Evolutionary conservation across 2,888 invertebrate genomes (phyloP).

Genomic region (Meiosimyza platycephala): DNA sequence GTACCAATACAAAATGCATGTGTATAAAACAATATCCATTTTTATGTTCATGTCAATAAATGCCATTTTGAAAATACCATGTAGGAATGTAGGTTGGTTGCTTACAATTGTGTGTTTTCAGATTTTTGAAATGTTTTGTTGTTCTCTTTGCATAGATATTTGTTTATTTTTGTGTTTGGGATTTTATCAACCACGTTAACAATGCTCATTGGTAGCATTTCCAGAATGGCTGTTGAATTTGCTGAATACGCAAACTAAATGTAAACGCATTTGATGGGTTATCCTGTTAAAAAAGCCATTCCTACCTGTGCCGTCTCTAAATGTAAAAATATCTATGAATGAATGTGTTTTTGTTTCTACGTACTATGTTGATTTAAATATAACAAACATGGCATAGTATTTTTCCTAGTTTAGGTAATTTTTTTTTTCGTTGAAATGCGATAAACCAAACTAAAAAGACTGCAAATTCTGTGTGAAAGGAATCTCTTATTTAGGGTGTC

Average conservation of each 20-base stretch:
- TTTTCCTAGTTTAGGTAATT: slow-evolving; percentile 1
- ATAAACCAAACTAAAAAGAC: slow-evolving; percentile 10
- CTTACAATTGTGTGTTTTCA: too few species aligned
- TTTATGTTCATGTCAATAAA: slow-evolving; percentile 22
- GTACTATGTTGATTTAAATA: neutral
- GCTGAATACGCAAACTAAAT: slow-evolving; percentile 19
- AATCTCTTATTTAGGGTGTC: neutral
- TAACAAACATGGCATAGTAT: slow-evolving; percentile 15
- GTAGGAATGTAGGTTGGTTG: neutral
- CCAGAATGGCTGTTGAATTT: slow-evolving; percentile 2
- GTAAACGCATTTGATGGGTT: slow-evolving; percentile 23
- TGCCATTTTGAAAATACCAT: neutral
- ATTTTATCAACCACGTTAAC: too few species aligned
- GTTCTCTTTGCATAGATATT: neutral
- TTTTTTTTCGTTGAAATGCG: neutral
- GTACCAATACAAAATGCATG: neutral
- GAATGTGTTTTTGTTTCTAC: too few species aligned
- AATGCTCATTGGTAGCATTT: too few species aligned
- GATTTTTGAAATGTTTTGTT: too few species aligned
- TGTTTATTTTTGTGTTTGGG: neutral
- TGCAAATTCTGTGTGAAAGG: neutral
- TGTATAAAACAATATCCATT: slow-evolving; percentile 19
- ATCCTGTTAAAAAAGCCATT: slow-evolving; percentile 1
- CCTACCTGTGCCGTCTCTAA: neutral
- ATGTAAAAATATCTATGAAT: too few species aligned